Percentiles rank a stretch among this genome's conserved stretches.
Conservation (phyloP, 1,140 invertebrate genomes). For the Lordiphosa stackelbergi region DNA sequence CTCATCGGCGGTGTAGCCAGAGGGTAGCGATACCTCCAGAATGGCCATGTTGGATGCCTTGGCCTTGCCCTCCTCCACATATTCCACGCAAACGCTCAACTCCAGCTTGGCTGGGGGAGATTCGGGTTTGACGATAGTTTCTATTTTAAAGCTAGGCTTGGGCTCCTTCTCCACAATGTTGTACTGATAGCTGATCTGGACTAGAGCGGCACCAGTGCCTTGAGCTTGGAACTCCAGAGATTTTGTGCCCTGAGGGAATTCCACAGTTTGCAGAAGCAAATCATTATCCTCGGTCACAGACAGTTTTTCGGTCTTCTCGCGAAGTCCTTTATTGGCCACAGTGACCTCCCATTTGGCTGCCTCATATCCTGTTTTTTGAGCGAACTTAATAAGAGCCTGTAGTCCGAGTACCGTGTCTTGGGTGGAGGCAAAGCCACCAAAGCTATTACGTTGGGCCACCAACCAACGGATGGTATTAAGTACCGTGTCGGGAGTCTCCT, state of each 20-base stretch:
- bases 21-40: conserved; percentile 90
- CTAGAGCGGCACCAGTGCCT: conserved; percentile 86
- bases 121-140: conserved; percentile 85
- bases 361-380: conserved; percentile 72
- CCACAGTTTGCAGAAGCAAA: conserved; percentile 61
- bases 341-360: conserved; percentile 51
- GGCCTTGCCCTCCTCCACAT: conserved; percentile 51
- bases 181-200: conserved; percentile 89
- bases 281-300: conserved; percentile 55
- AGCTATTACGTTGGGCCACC: conserved; percentile 84
- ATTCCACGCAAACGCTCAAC: conserved; percentile 84
- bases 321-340: conserved; percentile 44
- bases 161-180: conserved; percentile 89
- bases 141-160: conserved; percentile 87
- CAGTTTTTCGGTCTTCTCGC: conserved; percentile 57
- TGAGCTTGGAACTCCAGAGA: conserved; percentile 80
- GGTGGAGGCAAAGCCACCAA: conserved; percentile 87
- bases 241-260: conserved; percentile 64
- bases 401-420: conserved; percentile 84
- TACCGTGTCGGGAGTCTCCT: conserved; percentile 38
- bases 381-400: conserved; percentile 82
- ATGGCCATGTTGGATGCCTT: conserved; percentile 90
- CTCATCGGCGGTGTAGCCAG: conserved; percentile 82
- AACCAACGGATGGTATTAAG: conserved; percentile 84
- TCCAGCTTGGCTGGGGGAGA: conserved; percentile 85